Conservation (phyloP, 2,888 invertebrate genomes). For the Teleiodes luculella region DNA sequence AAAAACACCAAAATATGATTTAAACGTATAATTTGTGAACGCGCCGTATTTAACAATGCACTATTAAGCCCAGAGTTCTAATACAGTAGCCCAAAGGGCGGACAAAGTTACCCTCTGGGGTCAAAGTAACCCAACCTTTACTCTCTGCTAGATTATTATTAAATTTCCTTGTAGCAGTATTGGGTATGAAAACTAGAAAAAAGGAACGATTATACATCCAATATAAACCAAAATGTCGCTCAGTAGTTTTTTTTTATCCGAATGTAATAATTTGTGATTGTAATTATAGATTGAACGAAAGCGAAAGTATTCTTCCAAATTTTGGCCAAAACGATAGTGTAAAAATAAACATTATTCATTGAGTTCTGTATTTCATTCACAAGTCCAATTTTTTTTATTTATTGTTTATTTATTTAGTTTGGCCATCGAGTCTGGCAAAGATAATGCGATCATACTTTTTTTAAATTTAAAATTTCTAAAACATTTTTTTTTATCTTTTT, state of each 20-base stretch:
- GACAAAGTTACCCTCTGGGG: too few relatives aligned
- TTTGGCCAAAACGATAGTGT: slow-evolving; percentile 70
- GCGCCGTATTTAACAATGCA: too few relatives aligned
- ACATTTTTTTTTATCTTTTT: background rate
- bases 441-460: background rate
- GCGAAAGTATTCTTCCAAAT: slow-evolving; percentile 68
- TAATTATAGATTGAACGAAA: slow-evolving; percentile 47
- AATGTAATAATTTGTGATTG: slow-evolving; percentile 39
- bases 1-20: too few relatives aligned
- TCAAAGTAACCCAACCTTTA: too few relatives aligned
- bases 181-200: too few relatives aligned
- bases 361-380: slow-evolving; percentile 31
- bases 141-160: too few relatives aligned
- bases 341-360: slow-evolving; percentile 63
- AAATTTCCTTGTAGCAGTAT: too few relatives aligned
- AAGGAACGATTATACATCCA: too few relatives aligned
- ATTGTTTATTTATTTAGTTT: slow-evolving; percentile 15
- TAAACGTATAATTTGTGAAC: too few relatives aligned
- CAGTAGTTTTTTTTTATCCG: background rate
- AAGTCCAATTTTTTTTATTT: background rate
- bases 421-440: background rate
- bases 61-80: too few relatives aligned
- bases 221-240: background rate
- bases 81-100: too few relatives aligned
- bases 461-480: background rate